Evolutionary conservation across 1,140 invertebrate species (phyloP), one percentile per base, ranked within the genome.

Genomic region (Lucilia cuprina): DNA sequence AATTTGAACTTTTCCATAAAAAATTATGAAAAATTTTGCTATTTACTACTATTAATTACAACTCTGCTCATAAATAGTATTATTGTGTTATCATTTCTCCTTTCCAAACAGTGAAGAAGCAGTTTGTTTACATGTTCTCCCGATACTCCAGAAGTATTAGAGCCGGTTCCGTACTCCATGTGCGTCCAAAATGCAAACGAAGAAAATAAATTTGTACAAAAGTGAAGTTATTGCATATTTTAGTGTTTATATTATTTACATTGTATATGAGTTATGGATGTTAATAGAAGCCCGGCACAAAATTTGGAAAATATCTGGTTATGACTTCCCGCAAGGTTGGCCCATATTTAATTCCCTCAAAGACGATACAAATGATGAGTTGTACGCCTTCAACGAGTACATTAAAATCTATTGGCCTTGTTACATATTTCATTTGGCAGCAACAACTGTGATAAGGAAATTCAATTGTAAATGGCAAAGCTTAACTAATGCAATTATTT

Each of bases 331-430:
- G 4, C 3, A 74, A 30, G 82, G 82, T 47, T 83, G 82, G 82
- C 13, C 82, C 4, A 19, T 88, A 0, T 83, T 84, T 17, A 21
- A 74, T 13, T 14, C 77, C 47, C 85, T 85, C 0, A 83, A 84
- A 0, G 89, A 90, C 70, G 86, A 88, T 50, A 89, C 86, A 80
- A 90, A 90, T 78, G 88, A 90, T 21, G 89, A 90, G 80, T 82
- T 90, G 35, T 88, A 90, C 41, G 87, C 89, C 55, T 90, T 90
- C 10, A 87, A 83, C 19, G 86, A 87, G 65, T 90, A 89, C n/a
- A 86, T 90, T 3, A 49, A 25, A 8, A 84, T 47, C 4, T 88
- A 86, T 14, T 90, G 89, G 89, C 85, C 85, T 0, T 90, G 86
- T 82, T 90, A 88, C 82, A 5, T 90, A n/a, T 83, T 89, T 41